A percentile compares a stretch with the other conserved stretches of the same genome.
Conservation (phyloP, 1,140 invertebrate species). For the Pogonomyrmex barbatus region DNA sequence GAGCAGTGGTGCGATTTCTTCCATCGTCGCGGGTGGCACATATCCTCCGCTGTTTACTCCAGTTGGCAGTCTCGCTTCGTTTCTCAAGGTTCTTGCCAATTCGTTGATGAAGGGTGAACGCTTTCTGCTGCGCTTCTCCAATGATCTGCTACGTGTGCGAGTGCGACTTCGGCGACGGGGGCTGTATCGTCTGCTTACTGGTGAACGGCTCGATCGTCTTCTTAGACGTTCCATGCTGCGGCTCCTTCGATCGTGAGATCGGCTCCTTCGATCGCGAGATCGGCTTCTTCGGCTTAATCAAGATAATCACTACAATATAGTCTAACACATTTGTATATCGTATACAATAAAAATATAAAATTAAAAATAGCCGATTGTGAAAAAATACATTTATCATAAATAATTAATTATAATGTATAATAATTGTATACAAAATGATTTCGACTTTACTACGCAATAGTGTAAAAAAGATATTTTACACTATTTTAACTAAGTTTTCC, state of each 20-base stretch:
- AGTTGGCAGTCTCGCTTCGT: constrained; percentile 71
- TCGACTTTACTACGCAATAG: not conserved
- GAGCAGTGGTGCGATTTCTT: constrained; percentile 63
- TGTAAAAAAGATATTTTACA: constrained; percentile 1
- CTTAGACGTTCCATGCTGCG: constrained; percentile 80
- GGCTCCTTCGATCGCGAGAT: constrained; percentile 80
- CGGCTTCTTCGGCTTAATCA: constrained; percentile 80
- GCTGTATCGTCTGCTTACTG: constrained; percentile 74
- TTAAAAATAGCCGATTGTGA: not conserved
- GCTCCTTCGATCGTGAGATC: constrained; percentile 74
- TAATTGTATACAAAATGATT: constrained; percentile 12
- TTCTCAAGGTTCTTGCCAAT: constrained; percentile 80
- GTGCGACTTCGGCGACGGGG: constrained; percentile 78
- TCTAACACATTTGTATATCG: constrained; percentile 13
- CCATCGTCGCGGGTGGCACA: constrained; percentile 46
- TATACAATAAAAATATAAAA: constrained; percentile 16
- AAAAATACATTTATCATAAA: constrained; percentile 6
- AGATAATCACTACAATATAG: constrained; percentile 23
- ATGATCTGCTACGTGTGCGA: constrained; percentile 77
- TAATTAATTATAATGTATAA: not conserved
- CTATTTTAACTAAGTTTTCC: not conserved
- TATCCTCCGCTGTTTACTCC: constrained; percentile 59
- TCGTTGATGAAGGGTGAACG: constrained; percentile 85
- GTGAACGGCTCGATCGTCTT: constrained; percentile 79
- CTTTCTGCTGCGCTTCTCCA: constrained; percentile 78